A percentile compares a stretch with the other conserved stretches of the same genome.
phyloP scores from a whole-genome alignment of 2,797 vertebrate species.

The Gymnoscopelus microlampas region DNA sequence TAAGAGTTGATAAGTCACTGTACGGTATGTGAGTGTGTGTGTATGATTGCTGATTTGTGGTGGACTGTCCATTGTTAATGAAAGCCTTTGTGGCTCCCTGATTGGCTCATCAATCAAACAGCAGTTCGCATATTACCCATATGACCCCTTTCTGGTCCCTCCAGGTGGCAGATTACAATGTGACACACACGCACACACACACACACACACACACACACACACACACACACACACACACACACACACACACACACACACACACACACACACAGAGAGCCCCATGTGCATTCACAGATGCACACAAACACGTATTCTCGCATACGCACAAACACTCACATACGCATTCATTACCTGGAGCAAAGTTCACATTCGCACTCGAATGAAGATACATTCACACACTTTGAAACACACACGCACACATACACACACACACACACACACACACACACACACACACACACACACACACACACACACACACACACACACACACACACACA shows the following conservation, averaged over 20 bases:
- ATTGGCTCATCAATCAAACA: conserved; percentile 85
- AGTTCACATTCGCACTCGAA: not conserved
- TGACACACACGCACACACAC: conserved; percentile 35
- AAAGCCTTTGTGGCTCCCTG: conserved; percentile 83
- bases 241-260: conserved; percentile 23
- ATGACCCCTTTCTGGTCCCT: conserved; percentile 69
- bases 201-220: not conserved
- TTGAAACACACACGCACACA: too few relatives aligned
- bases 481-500: conserved; percentile 16
- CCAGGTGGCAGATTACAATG: conserved; percentile 75
- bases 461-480: conserved; percentile 8
- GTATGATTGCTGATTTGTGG: conserved; percentile 83
- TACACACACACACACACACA: not conserved
- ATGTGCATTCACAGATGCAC: not conserved
- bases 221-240: conserved; percentile 16
- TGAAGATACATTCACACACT: too few relatives aligned
- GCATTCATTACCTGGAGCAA: too few relatives aligned
- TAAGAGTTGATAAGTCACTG: conserved; percentile 53
- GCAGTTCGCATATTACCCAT: conserved; percentile 73
- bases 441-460: conserved; percentile 1
- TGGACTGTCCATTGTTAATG: conserved; percentile 82
- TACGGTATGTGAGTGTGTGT: conserved; percentile 54
- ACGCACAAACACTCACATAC: not conserved
- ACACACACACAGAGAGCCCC: not conserved
- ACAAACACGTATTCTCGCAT: conserved; percentile 7